Base-by-base conservation (phyloP, 53 echinoderm and acorn worm genomes). In the Patiria pectinifera region DNA sequence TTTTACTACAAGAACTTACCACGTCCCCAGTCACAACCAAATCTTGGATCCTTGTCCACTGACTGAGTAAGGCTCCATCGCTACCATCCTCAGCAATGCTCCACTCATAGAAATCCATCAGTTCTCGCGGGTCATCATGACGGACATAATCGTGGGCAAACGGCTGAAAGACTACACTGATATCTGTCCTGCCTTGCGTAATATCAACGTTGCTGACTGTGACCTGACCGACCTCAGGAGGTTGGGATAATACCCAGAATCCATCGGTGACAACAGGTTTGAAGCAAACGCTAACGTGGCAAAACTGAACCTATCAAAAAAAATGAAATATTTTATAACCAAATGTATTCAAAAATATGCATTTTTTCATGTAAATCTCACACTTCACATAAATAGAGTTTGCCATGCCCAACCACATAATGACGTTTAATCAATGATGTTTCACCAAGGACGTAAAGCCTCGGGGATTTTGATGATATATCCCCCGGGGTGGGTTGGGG, bases 81-180 rank as follows among this genome's bases (percentile, higher is more conserved):
- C 3, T 44, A 6, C 91, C 91, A 71, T 71, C 72, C 13, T 91
- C 91, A 11, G 82, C 74, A 72, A 93, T 74, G 22, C 62, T 82
- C 93, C 90, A 91, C 83, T 93, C 93, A 46, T 93, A 93, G 89
- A 86, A 93, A 61, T 89, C 89, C 93, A 93, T 93, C 71, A 86
- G 63, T 21, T 93, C 93, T 7, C 9, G 44, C 35, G 48, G 62
- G 71, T 24, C 48, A 48, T 76, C 75, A 26, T 76, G 79, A 19
- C 69, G 45, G 48, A 92, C 47, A 48, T 86, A 74, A 18, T 62
- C 87, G 19, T 92, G 93, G 18, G 63, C 78, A 92, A 92, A 92
- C 15, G 80, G 76, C 62, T 92, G 86, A 47, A 92, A 81, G 48
- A 48, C 66, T 5, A 92, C 70, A 22, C n/a, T 21, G 44, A 92